Conservation (phyloP, 2,113 vertebrate genomes). For the Todiramphus chloris region DNA sequence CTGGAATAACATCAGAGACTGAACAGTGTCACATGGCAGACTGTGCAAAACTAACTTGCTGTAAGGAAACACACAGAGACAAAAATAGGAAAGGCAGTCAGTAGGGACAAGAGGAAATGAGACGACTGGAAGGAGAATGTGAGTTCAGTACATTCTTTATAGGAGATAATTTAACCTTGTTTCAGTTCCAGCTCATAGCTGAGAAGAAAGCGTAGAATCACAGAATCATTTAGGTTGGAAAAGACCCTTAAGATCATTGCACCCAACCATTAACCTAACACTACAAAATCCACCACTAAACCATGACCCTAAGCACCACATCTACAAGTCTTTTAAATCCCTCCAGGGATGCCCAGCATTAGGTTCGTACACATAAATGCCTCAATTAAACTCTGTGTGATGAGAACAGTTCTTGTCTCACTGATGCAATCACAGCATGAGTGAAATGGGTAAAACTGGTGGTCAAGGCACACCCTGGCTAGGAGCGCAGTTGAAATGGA, state of each 20-base stretch:
- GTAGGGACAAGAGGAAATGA: background rate
- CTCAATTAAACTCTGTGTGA: fast-evolving
- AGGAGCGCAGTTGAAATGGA: background rate
- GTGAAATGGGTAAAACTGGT: background rate
- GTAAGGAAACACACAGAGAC: background rate
- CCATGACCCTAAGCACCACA: fast-evolving
- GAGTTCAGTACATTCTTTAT: background rate
- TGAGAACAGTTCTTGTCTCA: background rate
- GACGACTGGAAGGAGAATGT: fast-evolving
- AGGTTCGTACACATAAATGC: fast-evolving
- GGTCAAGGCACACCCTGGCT: background rate
- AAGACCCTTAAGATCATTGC: background rate
- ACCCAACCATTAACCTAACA: background rate
- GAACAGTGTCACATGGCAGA: background rate
- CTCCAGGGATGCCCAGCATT: background rate
- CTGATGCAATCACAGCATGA: background rate
- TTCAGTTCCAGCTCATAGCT: background rate
- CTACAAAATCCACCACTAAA: background rate
- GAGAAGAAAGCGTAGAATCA: background rate
- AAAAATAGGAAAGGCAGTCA: background rate
- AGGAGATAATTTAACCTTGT: background rate
- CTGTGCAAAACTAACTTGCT: background rate
- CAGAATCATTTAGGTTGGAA: background rate
- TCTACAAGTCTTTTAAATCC: background rate
- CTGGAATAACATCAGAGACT: background rate